These are phyloP conservation scores for Brachypteracias leptosomus DNA, from an alignment of 2,113 vertebrate genomes.

Conservation along the genomic window DNA sequence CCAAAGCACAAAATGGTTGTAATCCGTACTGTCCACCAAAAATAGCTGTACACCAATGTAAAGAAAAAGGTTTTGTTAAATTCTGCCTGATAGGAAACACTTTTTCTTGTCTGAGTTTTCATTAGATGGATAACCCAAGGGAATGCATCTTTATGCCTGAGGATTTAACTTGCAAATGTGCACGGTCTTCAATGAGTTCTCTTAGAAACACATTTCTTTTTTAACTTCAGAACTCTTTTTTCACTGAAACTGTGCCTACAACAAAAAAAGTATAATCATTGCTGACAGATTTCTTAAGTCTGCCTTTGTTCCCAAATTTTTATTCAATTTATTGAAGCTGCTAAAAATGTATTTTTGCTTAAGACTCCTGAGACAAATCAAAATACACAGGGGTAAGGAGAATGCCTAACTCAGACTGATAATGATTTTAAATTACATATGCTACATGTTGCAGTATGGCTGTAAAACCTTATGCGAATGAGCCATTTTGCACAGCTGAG, in stretches of 20 bases:
- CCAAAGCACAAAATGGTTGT: neutral
- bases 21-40: neutral
- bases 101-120: neutral
- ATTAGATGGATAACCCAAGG: neutral
- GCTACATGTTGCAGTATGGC: neutral
- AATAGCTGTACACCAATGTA: neutral
- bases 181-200: neutral
- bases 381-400: neutral
- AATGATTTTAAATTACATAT: neutral
- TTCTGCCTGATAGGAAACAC: neutral
- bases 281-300: neutral
- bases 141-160: neutral
- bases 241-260: neutral
- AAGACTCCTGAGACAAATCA: neutral
- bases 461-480: neutral
- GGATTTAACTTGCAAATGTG: neutral
- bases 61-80: neutral
- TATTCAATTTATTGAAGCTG: constrained; percentile 6
- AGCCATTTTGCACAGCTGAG: neutral
- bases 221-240: neutral
- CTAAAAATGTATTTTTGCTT: neutral
- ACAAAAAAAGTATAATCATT: neutral
- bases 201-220: neutral
- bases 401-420: neutral
- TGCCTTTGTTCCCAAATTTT: neutral